Base-by-base conservation (phyloP, 2,888 invertebrate genomes). In the Thereva nobilitata region DNA sequence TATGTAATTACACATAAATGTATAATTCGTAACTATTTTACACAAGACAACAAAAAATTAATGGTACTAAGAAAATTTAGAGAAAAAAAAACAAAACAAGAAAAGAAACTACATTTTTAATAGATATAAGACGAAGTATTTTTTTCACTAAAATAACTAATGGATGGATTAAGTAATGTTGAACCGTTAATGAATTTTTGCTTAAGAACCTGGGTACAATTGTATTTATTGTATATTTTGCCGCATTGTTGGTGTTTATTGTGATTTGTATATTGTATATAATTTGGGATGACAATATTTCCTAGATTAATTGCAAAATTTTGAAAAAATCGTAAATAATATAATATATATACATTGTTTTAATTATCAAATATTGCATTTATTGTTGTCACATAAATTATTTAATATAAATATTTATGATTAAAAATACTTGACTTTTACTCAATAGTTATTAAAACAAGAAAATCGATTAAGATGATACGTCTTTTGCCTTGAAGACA, bases 331-430 rank as follows among this genome's bases (percentile, higher is more conserved):
- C 23, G 23, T 23, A 23, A 23, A 23, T 23, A 23, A 23, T 23
- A 23, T 23, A 23, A 23, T 23, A 23, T 23, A 23, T 23, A 23
- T 23, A 23, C 23, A 23, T 23, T 23, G 23, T 23, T 23, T 23
- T 23, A 23, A 2, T 56, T 42, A 44, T 56, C 44, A 44, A 34
- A 44, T 56, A 56, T 56, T 56, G 35, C 56, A 56, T 56, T 56
- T 56, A 56, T 44, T 56, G 56, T 56, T 56, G 44, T 44, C 44
- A 35, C 56, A 42, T 44, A 6, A 44, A 5, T 34, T 41, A 56
- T 56, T 56, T 56, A 56, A 56, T 56, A 56, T 44, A 56, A 44
- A 56, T 56, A 56, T 56, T 44, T 56, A 23, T 23, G 23, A 23
- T 23, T 23, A 23, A 23, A 23, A 2, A 23, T 23, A 23, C 23